Base-by-base conservation (phyloP, 2,888 invertebrate species). In the Acanthosoma haemorrhoidale region DNA sequence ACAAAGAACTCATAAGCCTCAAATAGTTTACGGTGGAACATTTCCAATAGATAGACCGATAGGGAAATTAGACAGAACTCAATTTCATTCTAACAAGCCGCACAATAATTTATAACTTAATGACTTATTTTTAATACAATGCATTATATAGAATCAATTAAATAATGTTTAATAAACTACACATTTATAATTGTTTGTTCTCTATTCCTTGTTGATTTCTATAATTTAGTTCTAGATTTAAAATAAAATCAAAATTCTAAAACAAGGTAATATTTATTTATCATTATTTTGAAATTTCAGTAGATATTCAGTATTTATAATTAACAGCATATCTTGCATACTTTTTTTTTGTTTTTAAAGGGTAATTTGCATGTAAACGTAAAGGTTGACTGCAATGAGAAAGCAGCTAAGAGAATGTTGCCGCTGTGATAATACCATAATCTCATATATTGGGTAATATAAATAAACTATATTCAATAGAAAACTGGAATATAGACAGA, bases 11-110 rank as follows among this genome's bases (percentile, higher is more conserved):
- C 69, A 69, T 41, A 73, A 67, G 67, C 71, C 72, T 25, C 75
- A 75, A 72, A 83, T 92, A 59, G 85, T 92, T 72, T 92, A 91
- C 79, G 91, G 91, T 76, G 92, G 92, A 67, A 94, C 93, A 3
- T 94, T 86, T 83, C 92, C 93, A 4, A 93, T 94, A 73, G 84
- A 84, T 77, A 79, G 79, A 73, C 83, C 84, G 76, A 80, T 84
- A 73, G 80, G 80, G 67, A 69, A 67, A 41, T 66, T 71, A 51
- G 69, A 73, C 60, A 73, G 69, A 57, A 60, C 67, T 29, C 43
- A 51, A 29, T 67, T 51, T 32, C 36, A 67, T 6, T 21, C 36
- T 29, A 11, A 67, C 9, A 57, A 32, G 13, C 43, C 39, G n/a
- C 67, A 43, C 31, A 29, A 29, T 18, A 34, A 57, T 21, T 34